Base-by-base conservation (phyloP, 2,797 vertebrate species). In the Gymnoscopelus microlampas region DNA sequence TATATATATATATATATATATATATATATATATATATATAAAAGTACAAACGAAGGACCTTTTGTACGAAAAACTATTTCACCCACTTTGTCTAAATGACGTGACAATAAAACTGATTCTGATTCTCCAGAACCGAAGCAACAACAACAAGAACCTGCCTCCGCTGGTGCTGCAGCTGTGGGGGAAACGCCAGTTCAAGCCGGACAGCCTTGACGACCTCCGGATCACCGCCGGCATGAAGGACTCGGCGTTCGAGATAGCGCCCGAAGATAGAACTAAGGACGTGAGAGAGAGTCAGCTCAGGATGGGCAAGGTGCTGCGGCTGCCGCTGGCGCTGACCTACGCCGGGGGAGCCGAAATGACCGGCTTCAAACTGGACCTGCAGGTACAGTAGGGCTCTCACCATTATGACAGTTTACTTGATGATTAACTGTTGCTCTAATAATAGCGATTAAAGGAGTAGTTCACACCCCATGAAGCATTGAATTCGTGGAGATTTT, bases 91-190 rank as follows among this genome's bases (percentile, higher is more conserved):
- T 19, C 19, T 19, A 19, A 1, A 19, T 19, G 19, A 19, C 19
- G 26, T 29, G 26, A 29, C 26, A 4, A 4, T 29, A 29, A 29
- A 29, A 29, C 26, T 29, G 26, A 3, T 29, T 29, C 2, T 29
- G 26, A 4, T 29, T 29, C 26, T 29, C 26, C 39, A 44, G 7
- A 44, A 44, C 39, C 39, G 39, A 10, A 8, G 39, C 39, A 44
- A 10, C 39, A 3, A 7, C 9, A 93, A 93, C 23, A 97, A 94
- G 88, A 95, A 83, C 49, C 81, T 94, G 58, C 95, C 97, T 44
- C 96, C 97, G 0, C 93, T 98, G 60, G 94, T 99, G 55, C 94
- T 99, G 89, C 95, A 98, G 55, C 93, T 98, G 32, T 99, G 97
- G 97, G 96, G 96, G 8, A 97, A 96, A 66, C 94, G 96, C 74